Evolutionary conservation across 2,113 vertebrate genomes (phyloP).

Genomic region (Tragelaphus imberbis): DNA sequence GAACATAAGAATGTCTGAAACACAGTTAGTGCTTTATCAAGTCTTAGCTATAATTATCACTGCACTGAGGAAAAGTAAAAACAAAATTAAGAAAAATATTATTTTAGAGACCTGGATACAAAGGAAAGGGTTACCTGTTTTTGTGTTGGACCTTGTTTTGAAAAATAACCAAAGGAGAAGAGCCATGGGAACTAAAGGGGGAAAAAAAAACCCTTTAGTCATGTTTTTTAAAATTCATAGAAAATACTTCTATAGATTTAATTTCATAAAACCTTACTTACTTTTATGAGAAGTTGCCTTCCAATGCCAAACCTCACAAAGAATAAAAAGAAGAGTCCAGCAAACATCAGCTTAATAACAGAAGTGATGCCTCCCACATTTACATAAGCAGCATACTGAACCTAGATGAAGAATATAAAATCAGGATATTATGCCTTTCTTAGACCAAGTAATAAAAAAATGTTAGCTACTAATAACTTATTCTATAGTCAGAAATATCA

Average conservation of each 20-base stretch:
- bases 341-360: conserved; percentile 89
- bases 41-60: neutral
- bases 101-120: neutral
- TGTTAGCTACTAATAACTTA: neutral
- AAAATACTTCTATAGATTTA: neutral
- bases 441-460: neutral
- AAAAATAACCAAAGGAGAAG: conserved; percentile 92
- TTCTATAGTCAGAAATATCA: neutral
- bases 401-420: conserved; percentile 73
- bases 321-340: conserved; percentile 90
- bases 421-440: neutral
- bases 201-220: conserved; percentile 18
- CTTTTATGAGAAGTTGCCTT: conserved; percentile 91
- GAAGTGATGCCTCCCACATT: conserved; percentile 86
- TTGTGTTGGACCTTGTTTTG: conserved; percentile 91
- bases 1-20: neutral
- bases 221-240: neutral
- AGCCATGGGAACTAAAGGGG: conserved; percentile 88
- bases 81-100: neutral
- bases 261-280: conserved; percentile 74
- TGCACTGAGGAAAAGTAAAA: neutral
- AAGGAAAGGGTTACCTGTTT: conserved; percentile 87
- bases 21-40: neutral
- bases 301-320: conserved; percentile 91
- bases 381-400: conserved; percentile 90